phyloP scores from a whole-genome alignment of 2,797 vertebrate species.

The Anas bahamensis region DNA sequence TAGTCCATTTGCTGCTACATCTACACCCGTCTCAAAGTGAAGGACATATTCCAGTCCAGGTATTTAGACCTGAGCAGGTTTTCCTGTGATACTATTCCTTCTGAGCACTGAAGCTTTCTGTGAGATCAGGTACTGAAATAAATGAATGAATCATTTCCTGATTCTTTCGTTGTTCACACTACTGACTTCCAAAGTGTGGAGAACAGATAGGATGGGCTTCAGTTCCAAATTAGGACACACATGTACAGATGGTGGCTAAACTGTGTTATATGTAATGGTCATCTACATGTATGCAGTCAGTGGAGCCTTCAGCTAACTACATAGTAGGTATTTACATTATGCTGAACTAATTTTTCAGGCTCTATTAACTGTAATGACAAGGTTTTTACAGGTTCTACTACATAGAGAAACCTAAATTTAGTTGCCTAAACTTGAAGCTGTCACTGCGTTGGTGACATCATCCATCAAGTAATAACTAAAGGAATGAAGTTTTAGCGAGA shows the following conservation, averaged over 20 bases:
- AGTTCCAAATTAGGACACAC: neutral
- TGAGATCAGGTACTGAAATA: neutral
- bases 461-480: neutral
- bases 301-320: neutral
- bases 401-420: neutral
- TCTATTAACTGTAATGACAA: neutral
- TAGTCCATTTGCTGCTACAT: neutral
- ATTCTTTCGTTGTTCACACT: neutral
- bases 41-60: neutral
- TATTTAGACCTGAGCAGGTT: neutral
- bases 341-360: neutral
- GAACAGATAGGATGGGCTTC: neutral
- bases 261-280: accelerated
- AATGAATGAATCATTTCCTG: neutral
- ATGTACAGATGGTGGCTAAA: neutral
- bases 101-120: neutral
- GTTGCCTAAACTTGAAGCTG: neutral
- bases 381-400: neutral
- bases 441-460: neutral
- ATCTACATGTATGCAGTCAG: neutral
- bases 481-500: neutral
- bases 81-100: neutral
- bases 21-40: neutral
- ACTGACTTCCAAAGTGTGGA: neutral
- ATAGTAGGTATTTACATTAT: neutral